These are phyloP conservation scores for Eufriesea mexicana DNA, from an alignment of 1,140 invertebrate species.

Conservation along the genomic window DNA sequence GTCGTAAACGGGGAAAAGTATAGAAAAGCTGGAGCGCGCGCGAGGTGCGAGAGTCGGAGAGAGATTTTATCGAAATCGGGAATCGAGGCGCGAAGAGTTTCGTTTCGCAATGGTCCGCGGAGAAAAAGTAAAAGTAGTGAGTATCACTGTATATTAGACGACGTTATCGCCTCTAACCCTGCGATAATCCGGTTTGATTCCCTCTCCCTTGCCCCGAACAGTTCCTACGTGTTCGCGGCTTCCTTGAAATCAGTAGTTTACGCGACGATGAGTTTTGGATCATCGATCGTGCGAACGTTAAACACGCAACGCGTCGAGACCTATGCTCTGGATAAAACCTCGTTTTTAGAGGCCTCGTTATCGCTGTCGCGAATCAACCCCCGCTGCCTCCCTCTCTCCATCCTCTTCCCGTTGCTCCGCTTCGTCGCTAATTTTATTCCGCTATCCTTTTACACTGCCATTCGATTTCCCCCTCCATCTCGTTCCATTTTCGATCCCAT, in stretches of 20 bases:
- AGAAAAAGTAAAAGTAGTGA: conserved; percentile 22
- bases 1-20: not conserved
- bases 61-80: conserved; percentile 10
- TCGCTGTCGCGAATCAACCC: not conserved
- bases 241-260: conserved; percentile 44
- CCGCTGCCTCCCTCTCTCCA: too few relatives aligned
- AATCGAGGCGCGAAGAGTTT: not conserved
- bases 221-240: not conserved
- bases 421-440: conserved; percentile 22
- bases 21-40: not conserved
- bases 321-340: conserved; percentile 46
- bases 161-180: conserved; percentile 55
- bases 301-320: conserved; percentile 48
- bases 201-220: not conserved
- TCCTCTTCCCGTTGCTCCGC: not conserved
- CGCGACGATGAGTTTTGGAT: conserved; percentile 12
- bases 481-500: not conserved
- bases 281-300: conserved; percentile 33
- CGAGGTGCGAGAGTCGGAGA: not conserved
- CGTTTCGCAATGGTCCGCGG: not conserved
- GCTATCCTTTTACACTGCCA: not conserved
- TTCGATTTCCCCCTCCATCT: not conserved
- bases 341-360: conserved; percentile 1
- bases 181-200: conserved; percentile 61
- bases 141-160: conserved; percentile 4